Base-by-base conservation (phyloP, 2,888 invertebrate species). In the Stenodera caucasica region DNA sequence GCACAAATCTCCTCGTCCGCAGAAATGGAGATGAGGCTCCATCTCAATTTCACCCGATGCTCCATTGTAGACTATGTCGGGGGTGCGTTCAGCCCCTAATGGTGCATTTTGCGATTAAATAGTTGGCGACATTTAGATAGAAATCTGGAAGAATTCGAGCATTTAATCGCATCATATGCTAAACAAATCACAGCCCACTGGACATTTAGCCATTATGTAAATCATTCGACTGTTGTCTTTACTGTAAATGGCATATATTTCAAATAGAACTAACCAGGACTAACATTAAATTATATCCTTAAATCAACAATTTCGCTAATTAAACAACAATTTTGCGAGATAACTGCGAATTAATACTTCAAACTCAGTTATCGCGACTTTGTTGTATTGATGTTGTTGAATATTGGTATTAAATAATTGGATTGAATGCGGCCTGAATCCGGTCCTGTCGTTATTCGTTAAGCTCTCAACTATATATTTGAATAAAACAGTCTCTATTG, bases 171-270 rank as follows among this genome's bases (percentile, higher is more conserved):
- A 70, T 72, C 68, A 69, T 35, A 60, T 67, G 65, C 52, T 61
- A 61, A 65, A 63, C 65, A 69, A 69, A 70, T 68, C 69, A 67
- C 70, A 65, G 67, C 68, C 68, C 70, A 66, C 58, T 57, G 63
- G 60, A 52, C 57, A 69, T 72, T 74, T 72, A 72, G 61, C 71
- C 75, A 75, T 75, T 75, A 75, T 75, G 73, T 70, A 75, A 75
- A 74, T 75, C 66, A 68, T 59, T 54, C 52, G 60, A 55, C 55
- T 59, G 65, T 61, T 60, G 57, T 53, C 61, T 57, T 57, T 37
- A 40, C 35, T 23, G 21, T 21, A 45, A 21, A 45, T 45, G 15
- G 45, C 7, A 30, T 54, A 52, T 57, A 52, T 49, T 52, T 35
- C 35, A 50, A 50, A 50, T 40, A 57, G 15, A 15, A 55, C 54